phyloP scores from a whole-genome alignment of 2,113 vertebrate genomes.

The Myrmophylax atrothorax region DNA sequence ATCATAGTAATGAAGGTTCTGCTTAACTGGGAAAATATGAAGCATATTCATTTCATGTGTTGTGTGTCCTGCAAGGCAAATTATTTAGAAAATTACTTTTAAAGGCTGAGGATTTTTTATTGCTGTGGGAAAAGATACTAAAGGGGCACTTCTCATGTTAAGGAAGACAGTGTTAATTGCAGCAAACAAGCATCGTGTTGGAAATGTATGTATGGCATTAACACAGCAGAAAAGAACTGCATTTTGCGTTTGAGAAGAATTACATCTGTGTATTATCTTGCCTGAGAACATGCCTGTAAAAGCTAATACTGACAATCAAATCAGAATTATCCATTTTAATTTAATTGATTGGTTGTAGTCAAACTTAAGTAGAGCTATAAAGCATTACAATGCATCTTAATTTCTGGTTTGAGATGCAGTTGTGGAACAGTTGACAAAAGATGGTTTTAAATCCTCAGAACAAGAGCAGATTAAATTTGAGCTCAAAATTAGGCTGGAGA shows the following conservation, averaged over 20 bases:
- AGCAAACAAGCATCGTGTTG: not conserved
- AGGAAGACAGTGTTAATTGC: conserved; percentile 33
- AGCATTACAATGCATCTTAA: not conserved
- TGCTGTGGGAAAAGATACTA: not conserved
- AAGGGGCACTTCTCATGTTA: not conserved
- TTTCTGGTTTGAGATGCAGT: not conserved
- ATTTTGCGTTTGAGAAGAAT: conserved; percentile 1
- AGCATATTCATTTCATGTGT: conserved; percentile 41
- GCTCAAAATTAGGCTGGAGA: not conserved
- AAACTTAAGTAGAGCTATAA: not conserved
- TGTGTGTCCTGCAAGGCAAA: conserved; percentile 60
- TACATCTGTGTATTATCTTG: not conserved
- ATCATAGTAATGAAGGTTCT: conserved; percentile 31
- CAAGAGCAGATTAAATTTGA: not conserved
- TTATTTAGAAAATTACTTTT: conserved; percentile 14
- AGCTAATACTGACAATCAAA: conserved; percentile 10
- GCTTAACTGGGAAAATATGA: conserved; percentile 30
- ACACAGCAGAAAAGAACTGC: not conserved
- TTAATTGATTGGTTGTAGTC: not conserved
- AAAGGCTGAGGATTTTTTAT: conserved; percentile 29
- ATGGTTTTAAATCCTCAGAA: conserved; percentile 10
- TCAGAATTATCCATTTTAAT: not conserved
- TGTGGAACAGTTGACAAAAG: not conserved
- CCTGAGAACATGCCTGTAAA: conserved; percentile 3
- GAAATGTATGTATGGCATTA: not conserved